These are phyloP conservation scores for Amphiprion ocellaris DNA, from an alignment of 2,113 vertebrate species.

Conservation along the genomic window DNA sequence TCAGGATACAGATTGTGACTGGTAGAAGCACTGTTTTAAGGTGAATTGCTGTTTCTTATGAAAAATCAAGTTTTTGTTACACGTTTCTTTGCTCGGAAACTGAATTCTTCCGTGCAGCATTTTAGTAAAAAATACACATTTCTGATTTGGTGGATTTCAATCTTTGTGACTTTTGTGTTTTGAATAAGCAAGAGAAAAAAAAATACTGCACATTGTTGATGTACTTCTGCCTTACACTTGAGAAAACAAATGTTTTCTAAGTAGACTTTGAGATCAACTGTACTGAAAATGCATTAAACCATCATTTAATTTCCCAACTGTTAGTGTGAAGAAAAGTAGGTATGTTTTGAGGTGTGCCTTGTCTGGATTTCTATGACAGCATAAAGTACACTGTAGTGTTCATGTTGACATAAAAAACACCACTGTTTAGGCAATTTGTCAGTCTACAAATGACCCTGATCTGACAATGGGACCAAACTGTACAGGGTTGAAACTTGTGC, in stretches of 20 bases:
- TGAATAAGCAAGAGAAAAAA: not conserved
- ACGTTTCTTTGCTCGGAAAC: not conserved
- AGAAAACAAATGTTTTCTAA: not conserved
- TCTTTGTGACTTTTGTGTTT: conserved; percentile 3
- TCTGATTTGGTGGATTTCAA: not conserved
- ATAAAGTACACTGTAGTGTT: conserved; percentile 34
- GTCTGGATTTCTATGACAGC: conserved; percentile 9
- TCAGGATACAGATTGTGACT: conserved; percentile 23
- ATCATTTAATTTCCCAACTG: not conserved
- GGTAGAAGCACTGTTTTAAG: conserved; percentile 59
- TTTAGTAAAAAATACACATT: conserved; percentile 12
- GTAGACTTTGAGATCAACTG: not conserved
- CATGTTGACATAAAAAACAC: conserved; percentile 16
- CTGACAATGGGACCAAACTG: conserved; percentile 80
- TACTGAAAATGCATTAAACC: conserved; percentile 7
- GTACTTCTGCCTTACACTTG: conserved; percentile 52
- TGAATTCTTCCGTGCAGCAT: conserved; percentile 1
- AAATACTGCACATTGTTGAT: not conserved
- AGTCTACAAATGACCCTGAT: conserved; percentile 48
- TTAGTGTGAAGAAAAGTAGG: not conserved
- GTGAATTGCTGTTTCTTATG: conserved; percentile 39
- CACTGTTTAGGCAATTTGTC: conserved; percentile 17
- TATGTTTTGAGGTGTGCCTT: conserved; percentile 15
- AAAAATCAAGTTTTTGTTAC: not conserved
- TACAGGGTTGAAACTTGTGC: conserved; percentile 52